Conservation (phyloP, 2,797 vertebrate species). For the Sardinella longiceps region DNA sequence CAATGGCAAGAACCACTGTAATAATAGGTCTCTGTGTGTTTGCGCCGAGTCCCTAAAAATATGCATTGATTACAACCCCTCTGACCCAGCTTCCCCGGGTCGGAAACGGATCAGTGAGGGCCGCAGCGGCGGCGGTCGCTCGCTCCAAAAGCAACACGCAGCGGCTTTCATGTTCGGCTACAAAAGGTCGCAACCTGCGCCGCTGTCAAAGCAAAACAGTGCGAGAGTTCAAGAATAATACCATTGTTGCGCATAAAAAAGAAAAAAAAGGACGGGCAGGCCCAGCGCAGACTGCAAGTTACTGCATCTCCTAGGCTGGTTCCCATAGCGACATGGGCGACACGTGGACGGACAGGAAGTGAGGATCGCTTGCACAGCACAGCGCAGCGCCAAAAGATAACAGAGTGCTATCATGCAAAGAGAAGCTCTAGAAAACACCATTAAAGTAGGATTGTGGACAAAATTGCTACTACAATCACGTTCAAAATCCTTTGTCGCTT, state of each 20-base stretch:
- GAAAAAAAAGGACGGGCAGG: background rate
- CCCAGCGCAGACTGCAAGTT: background rate
- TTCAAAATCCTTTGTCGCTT: no score
- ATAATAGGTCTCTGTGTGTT: background rate
- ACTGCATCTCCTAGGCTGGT: background rate
- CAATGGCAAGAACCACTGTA: background rate
- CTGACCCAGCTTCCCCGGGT: background rate
- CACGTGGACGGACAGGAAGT: background rate
- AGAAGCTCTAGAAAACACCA: no score
- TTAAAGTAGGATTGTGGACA: no score
- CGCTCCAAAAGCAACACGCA: background rate
- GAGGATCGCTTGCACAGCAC: no score
- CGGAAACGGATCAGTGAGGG: conserved; percentile 4
- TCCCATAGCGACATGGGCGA: background rate
- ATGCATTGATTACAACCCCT: conserved; percentile 8
- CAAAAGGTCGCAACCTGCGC: conserved; percentile 12
- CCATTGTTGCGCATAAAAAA: background rate
- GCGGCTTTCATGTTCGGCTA: conserved; percentile 13
- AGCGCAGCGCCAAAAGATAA: no score
- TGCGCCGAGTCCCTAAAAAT: background rate
- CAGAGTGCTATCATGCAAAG: no score
- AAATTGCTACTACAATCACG: no score
- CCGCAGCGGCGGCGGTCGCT: background rate
- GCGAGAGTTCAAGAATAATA: conserved; percentile 22
- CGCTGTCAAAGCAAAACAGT: conserved; percentile 11